phyloP scores from a whole-genome alignment of 1,140 invertebrate genomes.

The Megalopta genalis region DNA sequence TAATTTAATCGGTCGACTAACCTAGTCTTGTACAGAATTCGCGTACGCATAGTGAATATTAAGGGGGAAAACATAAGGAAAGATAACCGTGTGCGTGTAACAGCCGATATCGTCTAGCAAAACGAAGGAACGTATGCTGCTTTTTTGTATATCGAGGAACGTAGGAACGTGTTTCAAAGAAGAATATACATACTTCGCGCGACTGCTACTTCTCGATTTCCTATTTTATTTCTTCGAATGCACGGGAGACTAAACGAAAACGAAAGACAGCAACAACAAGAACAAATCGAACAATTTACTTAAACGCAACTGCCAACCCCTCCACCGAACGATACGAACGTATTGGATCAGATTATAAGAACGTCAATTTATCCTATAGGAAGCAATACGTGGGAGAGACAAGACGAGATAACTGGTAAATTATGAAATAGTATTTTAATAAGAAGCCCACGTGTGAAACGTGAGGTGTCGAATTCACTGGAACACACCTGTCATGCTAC shows the following conservation, averaged over 20 bases:
- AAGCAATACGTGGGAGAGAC: not conserved
- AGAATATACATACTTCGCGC: not conserved
- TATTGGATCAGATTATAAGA: slow-evolving; percentile 13
- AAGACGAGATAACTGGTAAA: slow-evolving; percentile 2
- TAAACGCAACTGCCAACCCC: not conserved
- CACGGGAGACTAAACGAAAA: not conserved
- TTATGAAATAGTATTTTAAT: slow-evolving; percentile 34
- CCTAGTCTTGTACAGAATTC: slow-evolving; percentile 79
- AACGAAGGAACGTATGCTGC: slow-evolving; percentile 36
- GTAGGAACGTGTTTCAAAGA: not conserved
- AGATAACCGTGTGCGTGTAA: slow-evolving; percentile 19
- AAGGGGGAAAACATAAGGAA: slow-evolving; percentile 24
- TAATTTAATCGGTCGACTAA: slow-evolving; percentile 74
- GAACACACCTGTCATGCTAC: slow-evolving; percentile 8
- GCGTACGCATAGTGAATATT: slow-evolving; percentile 67
- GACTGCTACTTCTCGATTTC: slow-evolving; percentile 8
- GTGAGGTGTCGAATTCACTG: slow-evolving; percentile 22
- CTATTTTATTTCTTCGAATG: slow-evolving; percentile 9
- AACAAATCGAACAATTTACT: not conserved
- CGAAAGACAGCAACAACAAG: too few relatives aligned
- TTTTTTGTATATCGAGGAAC: slow-evolving; percentile 48
- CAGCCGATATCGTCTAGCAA: slow-evolving; percentile 24
- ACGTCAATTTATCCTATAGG: slow-evolving; percentile 22
- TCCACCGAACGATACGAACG: slow-evolving; percentile 6
- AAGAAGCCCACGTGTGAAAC: slow-evolving; percentile 22